Base-by-base conservation (phyloP, 53 echinoderm and acorn worm genomes). In the Henricia sp. region DNA sequence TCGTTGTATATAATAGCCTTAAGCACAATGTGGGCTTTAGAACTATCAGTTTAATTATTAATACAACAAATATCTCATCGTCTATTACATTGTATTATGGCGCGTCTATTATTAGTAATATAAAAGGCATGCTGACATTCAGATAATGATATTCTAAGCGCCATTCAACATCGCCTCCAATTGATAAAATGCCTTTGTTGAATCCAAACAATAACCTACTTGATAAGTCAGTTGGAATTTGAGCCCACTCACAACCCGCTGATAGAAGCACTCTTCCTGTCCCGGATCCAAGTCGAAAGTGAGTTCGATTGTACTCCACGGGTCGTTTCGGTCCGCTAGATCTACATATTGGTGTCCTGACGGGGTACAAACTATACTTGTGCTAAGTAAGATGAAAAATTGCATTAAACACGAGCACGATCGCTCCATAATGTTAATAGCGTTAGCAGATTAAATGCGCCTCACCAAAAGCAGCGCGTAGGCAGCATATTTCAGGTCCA, bases 341-440 rank as follows among this genome's bases (percentile, higher is more conserved):
- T 86, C 86, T 42, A 86, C 86, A 76, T 86, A 86, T 76, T 67
- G 55, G 30, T 67, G 42, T 12, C 30, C 37, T 8, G 52, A 50
- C 12, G 65, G 65, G 20, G 53, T n/a, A n/a, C n/a, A n/a, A 38
- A 43, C 19, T 14, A 27, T 50, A 44, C 48, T 34, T 19, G 14
- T 4, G 8, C 80, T n/a, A 11, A 35, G 32, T 9, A 46, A 34
- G 62, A 34, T 4, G 39, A 80, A 1, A 26, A 0, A 12, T 26
- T 56, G 57, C 24, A 58, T 40, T 39, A 8, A 42, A 59, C 19
- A 3, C 11, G 30, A 33, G 16, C 35, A 60, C 29, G 33, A 33
- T 27, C 24, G 67, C 33, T n/a, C 39, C 67, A 67, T 67, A 5
- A 14, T 63, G 64, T n/a, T n/a, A n/a, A n/a, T n/a, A n/a, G n/a